Percentiles rank a stretch among this genome's conserved stretches.
Conservation (phyloP, 35 echinoderm and acorn worm species). For the Acanthaster planci region DNA sequence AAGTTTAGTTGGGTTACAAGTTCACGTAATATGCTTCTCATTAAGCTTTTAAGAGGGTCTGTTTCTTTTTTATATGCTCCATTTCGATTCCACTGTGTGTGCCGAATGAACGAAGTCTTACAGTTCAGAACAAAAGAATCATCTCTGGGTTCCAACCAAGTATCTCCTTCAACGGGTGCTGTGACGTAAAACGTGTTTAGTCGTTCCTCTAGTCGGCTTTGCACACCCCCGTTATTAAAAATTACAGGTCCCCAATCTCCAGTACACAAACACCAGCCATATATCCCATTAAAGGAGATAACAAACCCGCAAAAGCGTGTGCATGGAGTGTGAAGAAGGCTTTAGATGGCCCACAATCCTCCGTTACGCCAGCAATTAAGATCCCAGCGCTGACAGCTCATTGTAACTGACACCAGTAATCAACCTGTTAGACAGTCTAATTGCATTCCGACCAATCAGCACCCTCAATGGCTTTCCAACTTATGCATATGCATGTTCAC, state of each 20-base stretch:
- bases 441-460: slow-evolving; percentile 19
- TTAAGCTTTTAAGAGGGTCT: too few species aligned
- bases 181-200: too few species aligned
- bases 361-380: not conserved
- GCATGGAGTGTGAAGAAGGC: slow-evolving; percentile 4
- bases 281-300: slow-evolving; percentile 30
- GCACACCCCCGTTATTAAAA: too few species aligned
- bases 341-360: not conserved
- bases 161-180: too few species aligned
- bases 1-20: too few species aligned
- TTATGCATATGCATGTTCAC: not conserved
- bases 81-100: too few species aligned
- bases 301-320: not conserved
- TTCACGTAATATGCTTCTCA: too few species aligned
- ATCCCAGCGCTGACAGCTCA: not conserved
- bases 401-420: slow-evolving; percentile 17
- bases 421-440: slow-evolving; percentile 11
- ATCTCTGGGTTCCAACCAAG: too few species aligned
- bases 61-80: too few species aligned
- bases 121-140: too few species aligned
- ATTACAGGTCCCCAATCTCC: not conserved
- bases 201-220: too few species aligned
- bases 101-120: too few species aligned
- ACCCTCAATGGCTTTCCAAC: not conserved
- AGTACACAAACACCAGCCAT: not conserved